Conservation (phyloP, 2,888 invertebrate species). For the Ischnus inquisitorius region DNA sequence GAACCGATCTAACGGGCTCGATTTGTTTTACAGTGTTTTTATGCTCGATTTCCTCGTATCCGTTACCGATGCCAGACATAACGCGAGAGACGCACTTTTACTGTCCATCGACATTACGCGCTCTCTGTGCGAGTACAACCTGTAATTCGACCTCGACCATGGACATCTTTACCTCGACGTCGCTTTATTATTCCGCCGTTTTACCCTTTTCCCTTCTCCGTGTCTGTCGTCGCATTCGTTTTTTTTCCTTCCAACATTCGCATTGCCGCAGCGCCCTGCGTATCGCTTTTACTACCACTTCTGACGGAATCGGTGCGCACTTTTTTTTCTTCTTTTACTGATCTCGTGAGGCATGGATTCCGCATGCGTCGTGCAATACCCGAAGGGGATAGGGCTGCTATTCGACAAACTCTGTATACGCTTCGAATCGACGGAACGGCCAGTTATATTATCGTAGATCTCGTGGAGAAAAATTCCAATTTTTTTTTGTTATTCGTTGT, state of each 20-base stretch:
- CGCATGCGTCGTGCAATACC: background rate
- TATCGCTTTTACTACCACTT: slow-evolving; percentile 58
- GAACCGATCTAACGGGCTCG: slow-evolving; percentile 59
- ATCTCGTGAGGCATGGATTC: slow-evolving; percentile 16
- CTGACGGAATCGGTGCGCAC: slow-evolving; percentile 27
- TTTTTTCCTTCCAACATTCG: slow-evolving; percentile 12
- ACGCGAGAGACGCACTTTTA: slow-evolving; percentile 52
- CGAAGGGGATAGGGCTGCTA: background rate
- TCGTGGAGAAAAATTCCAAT: background rate
- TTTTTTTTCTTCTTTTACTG: slow-evolving; percentile 29
- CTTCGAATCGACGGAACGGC: background rate
- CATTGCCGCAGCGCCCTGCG: slow-evolving; percentile 19
- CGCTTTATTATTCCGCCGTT: slow-evolving; percentile 16
- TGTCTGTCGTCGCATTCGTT: background rate
- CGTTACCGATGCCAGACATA: slow-evolving; percentile 2
- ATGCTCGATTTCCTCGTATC: slow-evolving; percentile 71
- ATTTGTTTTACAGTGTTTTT: slow-evolving; percentile 73
- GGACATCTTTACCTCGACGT: slow-evolving; percentile 52
- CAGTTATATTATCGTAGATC: too few relatives aligned
- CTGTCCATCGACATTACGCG: slow-evolving; percentile 46
- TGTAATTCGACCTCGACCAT: slow-evolving; percentile 55
- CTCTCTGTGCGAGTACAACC: slow-evolving; percentile 11
- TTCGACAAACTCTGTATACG: background rate
- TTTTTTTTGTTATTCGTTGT: background rate
- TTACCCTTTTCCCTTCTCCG: slow-evolving; percentile 1